Conservation (phyloP, 92 coral and sea anemone genomes). For the Chrysogorgia sp. region DNA sequence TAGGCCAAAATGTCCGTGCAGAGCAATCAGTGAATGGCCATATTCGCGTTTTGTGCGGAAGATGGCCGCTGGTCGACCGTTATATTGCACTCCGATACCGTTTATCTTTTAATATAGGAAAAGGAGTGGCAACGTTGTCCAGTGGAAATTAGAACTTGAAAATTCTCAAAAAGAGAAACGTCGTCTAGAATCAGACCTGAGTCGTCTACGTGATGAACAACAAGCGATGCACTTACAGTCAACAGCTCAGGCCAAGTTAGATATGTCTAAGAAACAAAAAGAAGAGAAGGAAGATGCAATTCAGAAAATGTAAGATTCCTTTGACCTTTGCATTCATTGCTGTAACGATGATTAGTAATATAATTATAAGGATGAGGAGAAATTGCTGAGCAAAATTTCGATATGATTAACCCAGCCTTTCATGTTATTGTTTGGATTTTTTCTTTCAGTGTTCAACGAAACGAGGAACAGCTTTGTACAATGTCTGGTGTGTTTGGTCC, state of each 20-base stretch:
- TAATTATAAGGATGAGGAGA: too few species aligned
- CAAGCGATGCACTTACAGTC: slow-evolving; percentile 93
- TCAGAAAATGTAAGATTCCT: slow-evolving; percentile 73
- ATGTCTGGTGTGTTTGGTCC: slow-evolving; percentile 77
- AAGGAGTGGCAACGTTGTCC: slow-evolving; percentile 72
- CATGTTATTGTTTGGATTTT: not conserved
- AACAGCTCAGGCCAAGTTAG: slow-evolving; percentile 88
- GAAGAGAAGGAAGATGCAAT: slow-evolving; percentile 77
- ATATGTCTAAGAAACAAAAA: slow-evolving; percentile 86
- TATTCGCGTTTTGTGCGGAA: too few species aligned
- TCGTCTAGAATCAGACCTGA: slow-evolving; percentile 76
- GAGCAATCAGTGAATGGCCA: too few species aligned
- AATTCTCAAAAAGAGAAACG: slow-evolving; percentile 82
- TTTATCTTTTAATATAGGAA: too few species aligned
- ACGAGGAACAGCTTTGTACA: slow-evolving; percentile 83
- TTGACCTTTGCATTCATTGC: not conserved
- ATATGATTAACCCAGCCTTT: too few species aligned
- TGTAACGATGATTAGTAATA: too few species aligned
- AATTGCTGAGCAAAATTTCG: too few species aligned
- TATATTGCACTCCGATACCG: too few species aligned
- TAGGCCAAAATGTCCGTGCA: too few species aligned
- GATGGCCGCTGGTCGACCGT: too few species aligned
- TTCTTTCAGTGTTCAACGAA: slow-evolving; percentile 71
- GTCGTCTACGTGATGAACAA: slow-evolving; percentile 87
- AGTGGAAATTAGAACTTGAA: slow-evolving; percentile 77